phyloP scores from a whole-genome alignment of 2,113 vertebrate genomes.

The Setophaga petechia region DNA sequence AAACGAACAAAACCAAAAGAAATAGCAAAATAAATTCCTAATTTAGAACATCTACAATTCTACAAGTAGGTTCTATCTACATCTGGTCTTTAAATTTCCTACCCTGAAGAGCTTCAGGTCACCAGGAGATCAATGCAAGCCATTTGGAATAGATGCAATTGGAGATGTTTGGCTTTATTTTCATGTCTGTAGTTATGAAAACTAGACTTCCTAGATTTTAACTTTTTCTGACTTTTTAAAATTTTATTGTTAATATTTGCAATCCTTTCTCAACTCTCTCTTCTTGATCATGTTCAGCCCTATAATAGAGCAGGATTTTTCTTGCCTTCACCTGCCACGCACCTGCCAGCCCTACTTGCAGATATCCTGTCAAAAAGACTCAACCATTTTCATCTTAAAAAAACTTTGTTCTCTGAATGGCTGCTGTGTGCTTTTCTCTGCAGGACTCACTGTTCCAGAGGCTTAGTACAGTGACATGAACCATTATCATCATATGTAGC shows the following conservation, averaged over 20 bases:
- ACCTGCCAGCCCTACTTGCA: not conserved
- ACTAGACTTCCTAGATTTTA: not conserved
- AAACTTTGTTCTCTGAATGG: not conserved
- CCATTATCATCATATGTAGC: not conserved
- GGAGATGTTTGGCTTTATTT: not conserved
- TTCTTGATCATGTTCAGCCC: not conserved
- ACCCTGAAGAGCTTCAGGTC: not conserved
- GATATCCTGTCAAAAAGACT: not conserved
- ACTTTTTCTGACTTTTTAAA: not conserved
- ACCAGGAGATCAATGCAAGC: not conserved
- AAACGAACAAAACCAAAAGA: not conserved
- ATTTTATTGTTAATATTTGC: not conserved
- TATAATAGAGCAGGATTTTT: not conserved
- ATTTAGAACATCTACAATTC: not conserved
- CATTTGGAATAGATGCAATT: not conserved
- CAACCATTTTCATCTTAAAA: not conserved
- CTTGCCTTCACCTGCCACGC: not conserved
- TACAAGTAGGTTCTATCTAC: not conserved
- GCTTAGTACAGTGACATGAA: not conserved
- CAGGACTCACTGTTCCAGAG: not conserved
- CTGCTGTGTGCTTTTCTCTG: not conserved
- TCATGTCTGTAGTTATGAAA: not conserved
- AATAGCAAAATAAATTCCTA: no score
- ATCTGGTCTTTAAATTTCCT: not conserved
- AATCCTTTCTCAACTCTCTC: not conserved